Conservation (phyloP, 2,797 vertebrate genomes). For the Spinus pinus region DNA sequence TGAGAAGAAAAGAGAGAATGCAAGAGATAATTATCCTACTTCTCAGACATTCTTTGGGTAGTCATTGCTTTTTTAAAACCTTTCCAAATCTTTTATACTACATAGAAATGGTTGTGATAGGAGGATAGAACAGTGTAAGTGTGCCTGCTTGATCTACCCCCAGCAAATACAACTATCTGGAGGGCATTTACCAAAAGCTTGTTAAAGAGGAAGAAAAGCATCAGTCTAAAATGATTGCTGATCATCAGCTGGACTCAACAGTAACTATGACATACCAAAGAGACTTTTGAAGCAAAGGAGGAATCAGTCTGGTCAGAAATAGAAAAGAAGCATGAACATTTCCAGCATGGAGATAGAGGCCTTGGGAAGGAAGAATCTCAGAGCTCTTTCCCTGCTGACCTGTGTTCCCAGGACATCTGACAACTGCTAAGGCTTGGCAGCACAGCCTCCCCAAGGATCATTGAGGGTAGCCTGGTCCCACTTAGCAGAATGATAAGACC, state of each 20-base stretch:
- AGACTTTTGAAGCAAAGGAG: not conserved
- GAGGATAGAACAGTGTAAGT: not conserved
- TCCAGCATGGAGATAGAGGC: not conserved
- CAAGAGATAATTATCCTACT: not conserved
- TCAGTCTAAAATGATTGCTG: not conserved
- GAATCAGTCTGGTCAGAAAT: not conserved
- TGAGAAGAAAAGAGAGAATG: not conserved
- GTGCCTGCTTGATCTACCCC: not conserved
- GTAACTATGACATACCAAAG: not conserved
- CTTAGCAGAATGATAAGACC: not conserved
- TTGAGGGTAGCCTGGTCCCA: rapidly evolving
- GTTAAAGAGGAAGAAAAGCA: not conserved
- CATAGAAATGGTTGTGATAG: not conserved
- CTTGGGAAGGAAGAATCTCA: rapidly evolving
- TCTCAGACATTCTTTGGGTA: not conserved
- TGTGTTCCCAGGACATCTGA: not conserved
- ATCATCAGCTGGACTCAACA: not conserved
- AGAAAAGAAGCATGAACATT: not conserved
- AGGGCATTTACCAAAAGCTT: not conserved
- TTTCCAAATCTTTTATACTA: not conserved
- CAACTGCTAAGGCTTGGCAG: not conserved
- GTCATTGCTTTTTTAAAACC: rapidly evolving
- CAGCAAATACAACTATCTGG: not conserved
- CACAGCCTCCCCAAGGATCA: not conserved
- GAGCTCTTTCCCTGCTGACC: not conserved